Percentiles rank a stretch among this genome's conserved stretches.
phyloP scores from a whole-genome alignment of 35 echinoderm and acorn worm species.

The Ophiothrix spiculata region DNA sequence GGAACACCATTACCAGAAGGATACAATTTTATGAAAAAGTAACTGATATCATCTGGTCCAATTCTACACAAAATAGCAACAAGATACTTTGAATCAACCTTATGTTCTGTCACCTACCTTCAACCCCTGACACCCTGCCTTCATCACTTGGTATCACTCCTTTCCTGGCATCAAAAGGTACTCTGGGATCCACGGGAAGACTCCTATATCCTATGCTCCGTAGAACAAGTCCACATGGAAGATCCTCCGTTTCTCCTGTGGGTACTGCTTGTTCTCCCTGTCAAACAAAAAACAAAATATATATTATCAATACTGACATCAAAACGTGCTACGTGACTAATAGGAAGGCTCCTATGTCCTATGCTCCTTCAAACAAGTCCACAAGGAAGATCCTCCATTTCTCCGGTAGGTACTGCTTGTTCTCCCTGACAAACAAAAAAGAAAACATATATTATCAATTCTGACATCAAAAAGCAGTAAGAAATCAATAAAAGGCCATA shows the following conservation, averaged over 20 bases:
- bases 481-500: too few relatives aligned
- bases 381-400: conserved; percentile 72
- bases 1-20: too few relatives aligned
- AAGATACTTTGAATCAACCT: too few relatives aligned
- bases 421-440: too few relatives aligned
- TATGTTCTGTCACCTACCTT: conserved; percentile 72
- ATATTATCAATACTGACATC: too few relatives aligned
- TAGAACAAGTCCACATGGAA: conserved; percentile 82
- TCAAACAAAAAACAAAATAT: too few relatives aligned
- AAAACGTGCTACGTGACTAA: too few relatives aligned
- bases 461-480: too few relatives aligned
- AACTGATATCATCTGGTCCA: too few relatives aligned
- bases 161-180: conserved; percentile 81
- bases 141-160: conserved; percentile 67
- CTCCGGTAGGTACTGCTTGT: conserved; percentile 57
- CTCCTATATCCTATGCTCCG: conserved; percentile 96
- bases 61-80: too few relatives aligned
- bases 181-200: conserved; percentile 42
- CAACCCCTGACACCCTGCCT: conserved; percentile 60
- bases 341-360: conserved; percentile 97
- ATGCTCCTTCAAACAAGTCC: conserved; percentile 81
- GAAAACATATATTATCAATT: too few relatives aligned
- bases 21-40: too few relatives aligned
- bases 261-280: conserved; percentile 52
- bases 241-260: conserved; percentile 67